Evolutionary conservation across 37 sponge, comb jelly and placozoan genomes (phyloP).

Genomic region (Ianthella basta): DNA sequence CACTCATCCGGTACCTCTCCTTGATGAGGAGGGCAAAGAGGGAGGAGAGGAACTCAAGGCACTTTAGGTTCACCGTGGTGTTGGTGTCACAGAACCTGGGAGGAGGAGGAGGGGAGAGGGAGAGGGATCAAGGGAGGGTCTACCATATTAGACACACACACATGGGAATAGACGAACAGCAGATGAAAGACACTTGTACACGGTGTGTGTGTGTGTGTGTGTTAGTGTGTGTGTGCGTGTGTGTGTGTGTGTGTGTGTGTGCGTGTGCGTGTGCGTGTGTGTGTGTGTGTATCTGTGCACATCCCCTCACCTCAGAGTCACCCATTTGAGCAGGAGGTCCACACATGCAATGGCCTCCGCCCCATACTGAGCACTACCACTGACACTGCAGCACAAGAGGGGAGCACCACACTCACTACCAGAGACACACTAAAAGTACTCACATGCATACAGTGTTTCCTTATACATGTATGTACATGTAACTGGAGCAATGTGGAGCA

Average conservation of each 20-base stretch:
- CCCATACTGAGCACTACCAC: constrained; percentile 34
- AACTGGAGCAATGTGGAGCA: too few species aligned
- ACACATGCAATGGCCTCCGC: constrained; percentile 57
- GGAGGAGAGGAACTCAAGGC: constrained; percentile 72
- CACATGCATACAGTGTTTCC: too few species aligned
- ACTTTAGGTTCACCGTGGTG: constrained; percentile 80
- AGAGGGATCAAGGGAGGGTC: too few species aligned
- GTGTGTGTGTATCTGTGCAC: too few species aligned
- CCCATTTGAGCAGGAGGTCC: constrained; percentile 85
- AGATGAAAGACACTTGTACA: background rate
- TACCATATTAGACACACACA: too few species aligned
- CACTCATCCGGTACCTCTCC: constrained; percentile 64
- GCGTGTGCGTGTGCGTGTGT: background rate
- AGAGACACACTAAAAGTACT: too few species aligned
- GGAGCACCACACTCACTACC: too few species aligned
- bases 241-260: constrained; percentile 8
- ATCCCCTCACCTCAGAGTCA: constrained; percentile 66
- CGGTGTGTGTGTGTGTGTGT: background rate
- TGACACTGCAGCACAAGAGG: background rate
- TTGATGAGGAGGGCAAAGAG: constrained; percentile 62
- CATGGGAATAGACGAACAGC: background rate
- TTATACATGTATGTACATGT: too few species aligned
- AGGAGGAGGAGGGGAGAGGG: too few species aligned
- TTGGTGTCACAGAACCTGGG: constrained; percentile 69
- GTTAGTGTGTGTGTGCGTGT: constrained; percentile 9